Evolutionary conservation across 2,113 vertebrate genomes (phyloP), one percentile per base, ranked within the genome.

Genomic region (Stigmatopora nigra): DNA sequence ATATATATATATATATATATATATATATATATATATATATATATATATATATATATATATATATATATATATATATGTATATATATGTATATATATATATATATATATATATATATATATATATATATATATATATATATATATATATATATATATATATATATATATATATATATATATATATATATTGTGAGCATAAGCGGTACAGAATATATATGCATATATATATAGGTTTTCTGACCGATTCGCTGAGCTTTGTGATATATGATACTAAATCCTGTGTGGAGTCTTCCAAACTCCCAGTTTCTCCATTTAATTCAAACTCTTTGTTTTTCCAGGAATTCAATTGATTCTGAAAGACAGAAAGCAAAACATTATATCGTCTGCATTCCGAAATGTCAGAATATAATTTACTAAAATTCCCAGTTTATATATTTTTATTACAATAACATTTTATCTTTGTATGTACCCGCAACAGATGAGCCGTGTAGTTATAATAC

Each of bases 401-500:
- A 53, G 15, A 48, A 46, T 3, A 46, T 4, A 13, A 46, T 14
- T 48, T 15, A 15, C 3, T 48, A 31, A 31, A 31, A 31, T 31
- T 31, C 2, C 25, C 25, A 31, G 25, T 31, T 2, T 31, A 31
- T 31, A 31, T 31, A 2, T 31, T 31, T 31, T 31, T 31, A 31
- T 31, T 31, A 31, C 25, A 31, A 31, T 31, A 1, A 31, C 25
- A 31, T 41, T 10, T 6, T 44, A 13, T 44, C 9, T 35, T 41
- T 49, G 20, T 15, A 15, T 35, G 20, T 62, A 92, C 91, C 90
- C 92, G 90, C 56, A 97, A 89, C n/a, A 82, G 82, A 17, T 82
- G 86, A 65, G 89, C 81, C 7, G 95, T 95, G 71, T 92, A 83
- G 79, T 97, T 97, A 79, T 95, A 90, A 61, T 94, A 92, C 60